Evolutionary conservation across 2,113 vertebrate genomes (phyloP), one percentile per base, ranked within the genome.

Genomic region (Pygoscelis adeliae): DNA sequence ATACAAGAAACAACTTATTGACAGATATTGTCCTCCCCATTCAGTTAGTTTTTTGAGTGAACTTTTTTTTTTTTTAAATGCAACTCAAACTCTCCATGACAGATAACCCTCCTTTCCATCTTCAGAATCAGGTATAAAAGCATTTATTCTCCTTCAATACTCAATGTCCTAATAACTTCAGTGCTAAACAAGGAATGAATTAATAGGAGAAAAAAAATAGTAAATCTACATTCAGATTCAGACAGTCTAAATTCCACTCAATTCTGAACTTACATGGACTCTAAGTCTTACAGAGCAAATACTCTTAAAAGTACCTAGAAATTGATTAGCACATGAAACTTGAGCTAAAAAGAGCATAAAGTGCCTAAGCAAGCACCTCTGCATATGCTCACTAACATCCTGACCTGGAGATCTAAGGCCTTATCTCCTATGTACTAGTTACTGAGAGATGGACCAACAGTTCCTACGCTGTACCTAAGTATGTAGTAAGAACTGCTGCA

Each of bases 261-360:
- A 18, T 65, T 84, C 22, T 77, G 40, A 87, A 69, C 23, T 65
- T 16, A 16, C 0, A 65, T 1, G 5, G 42, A 87, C 21, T 50
- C 12, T 9, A 81, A 65, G 13, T 50, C 49, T 77, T 50, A 65
- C 6, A 62, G 13, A 59, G 7, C 19, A 89, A 55, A 46, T 17
- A 76, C 4, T 55, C 67, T 67, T 63, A 13, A 4, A 83, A 49
- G 30, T 61, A 81, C 26, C 22, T 47, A 55, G 29, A 84, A 67
- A 73, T 21, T 0, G 0, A 87, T 50, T 2, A 77, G 38, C 8
- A 50, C 6, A 36, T 32, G 49, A 42, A 76, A 67, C 25, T 34
- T 42, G 5, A 63, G 16, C 38, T 69, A 63, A 73, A 72, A 81
- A 29, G 22, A 47, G 13, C 15, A 81, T 16, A 0, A 73, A 70